Evolutionary conservation across 2,888 invertebrate species (phyloP).

Genomic region (Zele albiditarsus): DNA sequence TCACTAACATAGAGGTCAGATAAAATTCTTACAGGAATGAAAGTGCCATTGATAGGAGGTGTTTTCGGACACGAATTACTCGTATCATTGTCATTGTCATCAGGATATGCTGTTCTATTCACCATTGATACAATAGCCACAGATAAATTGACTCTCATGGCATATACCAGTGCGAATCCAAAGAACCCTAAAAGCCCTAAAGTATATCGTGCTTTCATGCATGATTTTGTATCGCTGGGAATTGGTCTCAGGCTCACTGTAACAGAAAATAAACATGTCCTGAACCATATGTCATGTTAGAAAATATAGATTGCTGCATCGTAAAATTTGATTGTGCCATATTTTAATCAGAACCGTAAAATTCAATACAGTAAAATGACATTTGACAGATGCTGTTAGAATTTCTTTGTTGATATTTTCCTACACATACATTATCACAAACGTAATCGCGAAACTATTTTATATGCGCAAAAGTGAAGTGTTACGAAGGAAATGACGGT

Average conservation of each 20-base stretch:
- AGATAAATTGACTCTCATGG: constrained; percentile 92
- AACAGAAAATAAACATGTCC: constrained; percentile 44
- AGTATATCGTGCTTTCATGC: constrained; percentile 83
- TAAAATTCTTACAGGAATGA: constrained; percentile 59
- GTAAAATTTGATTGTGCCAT: no score
- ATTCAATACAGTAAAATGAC: no score
- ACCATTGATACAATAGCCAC: constrained; percentile 97
- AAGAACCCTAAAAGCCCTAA: constrained; percentile 89
- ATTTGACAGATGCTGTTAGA: background rate
- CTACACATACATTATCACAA: background rate
- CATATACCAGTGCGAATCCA: constrained; percentile 91
- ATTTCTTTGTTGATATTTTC: background rate
- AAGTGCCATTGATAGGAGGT: constrained; percentile 68
- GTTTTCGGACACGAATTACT: constrained; percentile 78
- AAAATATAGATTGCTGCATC: background rate
- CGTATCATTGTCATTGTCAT: constrained; percentile 74
- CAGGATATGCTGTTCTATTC: constrained; percentile 80
- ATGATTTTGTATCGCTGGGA: constrained; percentile 77
- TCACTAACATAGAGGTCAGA: background rate
- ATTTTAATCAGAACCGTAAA: no score
- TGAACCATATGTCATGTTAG: background rate
- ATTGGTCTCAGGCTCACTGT: constrained; percentile 51
- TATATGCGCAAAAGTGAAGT: background rate
- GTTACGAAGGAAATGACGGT: background rate
- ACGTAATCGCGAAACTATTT: background rate